Evolutionary conservation across 2,888 invertebrate genomes (phyloP).

Genomic region (Drosophila sordidula): DNA sequence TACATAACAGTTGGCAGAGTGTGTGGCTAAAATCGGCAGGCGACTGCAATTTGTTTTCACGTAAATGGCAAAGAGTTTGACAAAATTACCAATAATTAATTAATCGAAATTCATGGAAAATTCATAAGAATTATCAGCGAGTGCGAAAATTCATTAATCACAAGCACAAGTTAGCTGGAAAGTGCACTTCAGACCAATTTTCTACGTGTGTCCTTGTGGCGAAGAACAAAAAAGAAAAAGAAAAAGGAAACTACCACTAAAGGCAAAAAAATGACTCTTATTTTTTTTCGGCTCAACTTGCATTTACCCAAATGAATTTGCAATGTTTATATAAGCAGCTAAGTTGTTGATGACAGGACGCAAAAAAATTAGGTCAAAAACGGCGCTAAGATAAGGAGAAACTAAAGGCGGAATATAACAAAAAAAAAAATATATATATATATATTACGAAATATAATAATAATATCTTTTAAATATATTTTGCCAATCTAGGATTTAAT

Average conservation of each 20-base stretch:
- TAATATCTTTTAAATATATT: too few species aligned
- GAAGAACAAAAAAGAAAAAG: constrained; percentile 4
- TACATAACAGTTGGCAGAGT: constrained; percentile 83
- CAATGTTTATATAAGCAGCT: constrained; percentile 64
- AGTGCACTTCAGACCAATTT: constrained; percentile 21
- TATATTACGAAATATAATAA: too few species aligned
- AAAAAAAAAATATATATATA: not conserved
- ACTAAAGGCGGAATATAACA: not conserved
- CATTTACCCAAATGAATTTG: constrained; percentile 22
- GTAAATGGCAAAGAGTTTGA: constrained; percentile 50
- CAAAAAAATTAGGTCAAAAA: not conserved
- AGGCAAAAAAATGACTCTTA: constrained; percentile 9
- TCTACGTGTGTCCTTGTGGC: constrained; percentile 55
- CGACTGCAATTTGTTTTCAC: constrained; percentile 63
- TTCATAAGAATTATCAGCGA: constrained; percentile 23
- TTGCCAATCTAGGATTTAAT: not conserved
- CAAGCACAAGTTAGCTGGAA: not conserved
- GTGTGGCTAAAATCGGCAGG: constrained; percentile 67
- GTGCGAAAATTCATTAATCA: constrained; percentile 8
- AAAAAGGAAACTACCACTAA: constrained; percentile 3
- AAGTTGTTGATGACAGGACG: constrained; percentile 3
- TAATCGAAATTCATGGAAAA: constrained; percentile 38
- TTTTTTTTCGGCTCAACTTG: constrained; percentile 4
- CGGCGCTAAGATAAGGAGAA: not conserved
- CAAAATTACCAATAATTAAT: constrained; percentile 43